These are phyloP conservation scores for Parambassis ranga DNA, from an alignment of 2,797 vertebrate species.

Conservation along the genomic window DNA sequence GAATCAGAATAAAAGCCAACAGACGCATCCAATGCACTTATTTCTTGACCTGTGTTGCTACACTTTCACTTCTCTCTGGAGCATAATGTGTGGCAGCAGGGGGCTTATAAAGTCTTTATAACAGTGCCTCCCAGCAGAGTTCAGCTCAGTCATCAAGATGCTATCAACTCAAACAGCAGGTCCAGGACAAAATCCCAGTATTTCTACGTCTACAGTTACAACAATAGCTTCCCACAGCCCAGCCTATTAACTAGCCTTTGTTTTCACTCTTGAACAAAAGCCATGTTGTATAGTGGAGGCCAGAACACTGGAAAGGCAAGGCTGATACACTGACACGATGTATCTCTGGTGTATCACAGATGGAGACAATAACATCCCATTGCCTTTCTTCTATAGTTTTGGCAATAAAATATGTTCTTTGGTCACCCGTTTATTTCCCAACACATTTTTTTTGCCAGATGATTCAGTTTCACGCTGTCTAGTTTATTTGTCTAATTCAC, in stretches of 20 bases:
- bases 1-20: too few relatives aligned
- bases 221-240: slow-evolving; percentile 42
- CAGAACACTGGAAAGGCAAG: slow-evolving; percentile 7
- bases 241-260: slow-evolving; percentile 60
- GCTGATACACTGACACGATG: slow-evolving; percentile 8
- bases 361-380: neutral
- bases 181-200: slow-evolving; percentile 52
- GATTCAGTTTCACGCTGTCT: neutral
- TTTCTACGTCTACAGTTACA: slow-evolving; percentile 59
- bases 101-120: slow-evolving; percentile 65
- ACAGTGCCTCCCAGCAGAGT: slow-evolving; percentile 49
- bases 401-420: neutral
- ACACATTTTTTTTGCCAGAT: neutral
- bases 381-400: neutral
- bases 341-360: slow-evolving; percentile 2
- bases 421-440: neutral
- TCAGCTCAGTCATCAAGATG: slow-evolving; percentile 68
- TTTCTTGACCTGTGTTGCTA: slow-evolving; percentile 19
- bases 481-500: neutral
- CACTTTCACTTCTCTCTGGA: slow-evolving; percentile 29
- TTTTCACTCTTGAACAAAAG: slow-evolving; percentile 67
- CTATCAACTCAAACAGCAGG: slow-evolving; percentile 67
- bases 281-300: slow-evolving; percentile 41
- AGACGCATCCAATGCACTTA: slow-evolving; percentile 27
- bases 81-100: slow-evolving; percentile 54